Evolutionary conservation across 23 tunicate species (phyloP).

Genomic region (Phallusia fumigata): DNA sequence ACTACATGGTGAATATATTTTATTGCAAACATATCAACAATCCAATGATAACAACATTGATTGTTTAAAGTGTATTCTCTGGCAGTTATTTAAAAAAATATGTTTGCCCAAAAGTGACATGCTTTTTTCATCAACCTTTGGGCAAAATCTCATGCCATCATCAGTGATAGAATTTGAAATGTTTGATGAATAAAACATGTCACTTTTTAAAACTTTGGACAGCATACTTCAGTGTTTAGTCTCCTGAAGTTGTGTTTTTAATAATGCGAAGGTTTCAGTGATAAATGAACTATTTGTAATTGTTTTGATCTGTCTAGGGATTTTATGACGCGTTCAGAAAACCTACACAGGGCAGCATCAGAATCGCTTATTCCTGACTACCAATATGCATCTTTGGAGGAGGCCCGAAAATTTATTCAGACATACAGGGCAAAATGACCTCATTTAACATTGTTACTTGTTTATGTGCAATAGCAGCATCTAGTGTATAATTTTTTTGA

Average conservation of each 20-base stretch:
- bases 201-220: no score
- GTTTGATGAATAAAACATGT: background rate
- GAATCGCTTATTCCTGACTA: constrained; percentile 48
- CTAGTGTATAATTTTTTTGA: background rate
- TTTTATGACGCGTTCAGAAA: constrained; percentile 60
- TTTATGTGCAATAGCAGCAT: background rate
- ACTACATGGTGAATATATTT: no score
- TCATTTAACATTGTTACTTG: background rate
- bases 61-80: no score
- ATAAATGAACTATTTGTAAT: no score
- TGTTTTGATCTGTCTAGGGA: constrained; percentile 39
- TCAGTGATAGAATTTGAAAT: background rate
- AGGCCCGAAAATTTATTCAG: constrained; percentile 40
- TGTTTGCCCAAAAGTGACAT: no score
- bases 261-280: no score
- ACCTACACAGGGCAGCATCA: constrained; percentile 46
- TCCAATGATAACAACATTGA: no score
- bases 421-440: constrained; percentile 16
- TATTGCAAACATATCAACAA: no score
- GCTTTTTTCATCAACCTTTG: no score
- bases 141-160: background rate
- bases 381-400: constrained; percentile 63
- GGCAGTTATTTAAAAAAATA: no score
- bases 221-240: no score
- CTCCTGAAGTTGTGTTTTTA: no score